phyloP scores from a whole-genome alignment of 2,888 invertebrate genomes.

The Drosophila lacicola region DNA sequence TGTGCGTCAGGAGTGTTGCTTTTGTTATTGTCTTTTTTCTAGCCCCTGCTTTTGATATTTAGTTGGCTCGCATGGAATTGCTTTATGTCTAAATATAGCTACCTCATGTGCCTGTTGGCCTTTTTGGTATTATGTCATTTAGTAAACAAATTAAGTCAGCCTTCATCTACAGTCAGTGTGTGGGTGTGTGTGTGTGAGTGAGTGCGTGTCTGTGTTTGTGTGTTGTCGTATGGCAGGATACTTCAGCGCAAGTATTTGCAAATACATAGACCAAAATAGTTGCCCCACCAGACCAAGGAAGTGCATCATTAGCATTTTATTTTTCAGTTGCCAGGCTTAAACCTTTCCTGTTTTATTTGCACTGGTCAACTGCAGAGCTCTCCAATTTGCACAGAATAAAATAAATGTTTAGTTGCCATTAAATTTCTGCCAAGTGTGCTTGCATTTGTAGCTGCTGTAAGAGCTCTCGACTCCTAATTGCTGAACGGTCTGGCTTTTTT shows the following conservation, averaged over 20 bases:
- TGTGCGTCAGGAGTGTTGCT: conserved; percentile 18
- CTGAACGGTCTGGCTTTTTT: conserved; percentile 9
- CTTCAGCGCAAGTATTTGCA: conserved; percentile 51
- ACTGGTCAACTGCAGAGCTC: conserved; percentile 4
- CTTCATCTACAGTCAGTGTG: conserved; percentile 10
- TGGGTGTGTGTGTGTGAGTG: conserved; percentile 10
- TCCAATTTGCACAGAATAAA: neutral
- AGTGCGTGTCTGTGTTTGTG: conserved; percentile 6
- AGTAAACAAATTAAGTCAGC: conserved; percentile 71
- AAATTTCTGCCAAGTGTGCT: neutral
- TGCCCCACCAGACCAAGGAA: conserved; percentile 8
- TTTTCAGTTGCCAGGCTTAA: neutral
- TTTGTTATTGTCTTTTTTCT: conserved; percentile 3
- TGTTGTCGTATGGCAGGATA: conserved; percentile 10
- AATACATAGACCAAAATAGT: conserved; percentile 44
- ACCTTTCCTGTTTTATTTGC: neutral
- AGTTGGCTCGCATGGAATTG: conserved; percentile 19
- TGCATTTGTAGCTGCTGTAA: neutral
- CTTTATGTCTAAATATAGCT: conserved; percentile 25
- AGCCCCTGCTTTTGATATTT: conserved; percentile 30
- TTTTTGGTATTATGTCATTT: conserved; percentile 72
- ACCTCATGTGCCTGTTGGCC: conserved; percentile 30
- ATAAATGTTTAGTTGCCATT: neutral
- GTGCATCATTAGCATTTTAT: conserved; percentile 50
- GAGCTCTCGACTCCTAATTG: conserved; percentile 22